Evolutionary conservation across 1,140 invertebrate genomes (phyloP), one percentile per base, ranked within the genome.

Genomic region (Drosophila auraria): DNA sequence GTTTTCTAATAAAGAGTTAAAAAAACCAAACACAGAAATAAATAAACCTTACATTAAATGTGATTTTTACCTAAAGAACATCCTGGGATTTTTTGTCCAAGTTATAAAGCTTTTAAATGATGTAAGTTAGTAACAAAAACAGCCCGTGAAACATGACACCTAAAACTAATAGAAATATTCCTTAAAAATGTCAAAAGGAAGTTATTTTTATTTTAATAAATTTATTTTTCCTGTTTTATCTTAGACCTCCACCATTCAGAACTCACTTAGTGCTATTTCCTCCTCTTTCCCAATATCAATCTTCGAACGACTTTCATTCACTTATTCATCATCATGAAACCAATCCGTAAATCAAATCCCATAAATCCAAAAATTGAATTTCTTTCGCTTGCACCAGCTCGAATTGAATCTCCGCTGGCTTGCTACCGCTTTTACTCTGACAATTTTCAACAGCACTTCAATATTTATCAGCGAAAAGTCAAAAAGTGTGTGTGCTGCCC

Each of bases 391-490:
- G 49, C 66, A 68, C 20, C 66, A 27, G 44, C 53, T 42, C 27
- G 60, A 73, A 60, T 73, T 54, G 33, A 72, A 72, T 73, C 44
- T 60, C 53, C 1, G 7, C 9, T 23, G 23, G 44, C 68, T 44
- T 73, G 47, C 38, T 70, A 12, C 33, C 54, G 45, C 33, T 59
- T 61, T 58, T n/a, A 38, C 36, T 36, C 70, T 73, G 70, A 73
- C 66, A 73, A 73, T 72, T 73, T 73, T 73, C 68, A 73, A 73
- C 70, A 61, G 68, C 68, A 23, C 70, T 73, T 73, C 70, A 73
- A 73, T 73, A 60, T 73, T 73, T 73, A 73, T 73, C 68, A 73
- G 70, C 38, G 68, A 73, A 73, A 72, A 73, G 70, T 73, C 70
- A 61, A 72, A 73, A 61, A 73, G 54, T 20, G 53, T 20, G 30